Conservation (phyloP, 23 tunicate species). For the Trididemnum miniatum region DNA sequence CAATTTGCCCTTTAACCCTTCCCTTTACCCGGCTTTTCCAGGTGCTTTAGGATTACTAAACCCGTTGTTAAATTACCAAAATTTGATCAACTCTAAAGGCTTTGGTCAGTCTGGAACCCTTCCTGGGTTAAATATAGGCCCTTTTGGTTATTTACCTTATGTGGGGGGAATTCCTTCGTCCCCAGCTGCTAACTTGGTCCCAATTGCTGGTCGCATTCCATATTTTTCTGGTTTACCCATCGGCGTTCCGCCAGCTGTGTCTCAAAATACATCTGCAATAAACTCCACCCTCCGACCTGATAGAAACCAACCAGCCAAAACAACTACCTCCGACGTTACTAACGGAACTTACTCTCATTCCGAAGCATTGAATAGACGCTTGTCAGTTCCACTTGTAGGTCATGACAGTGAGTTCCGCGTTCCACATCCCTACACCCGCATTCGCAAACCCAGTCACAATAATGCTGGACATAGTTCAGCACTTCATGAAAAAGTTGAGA, state of each 20-base stretch:
- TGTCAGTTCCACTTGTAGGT: conserved; percentile 42
- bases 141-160: not conserved
- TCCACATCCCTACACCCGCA: conserved; percentile 29
- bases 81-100: not conserved
- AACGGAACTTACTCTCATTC: conserved; percentile 15
- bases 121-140: not conserved
- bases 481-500: not conserved
- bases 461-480: not conserved
- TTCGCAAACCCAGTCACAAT: conserved; percentile 2
- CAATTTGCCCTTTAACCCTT: not conserved
- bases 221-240: not conserved
- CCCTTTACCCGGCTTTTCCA: not conserved
- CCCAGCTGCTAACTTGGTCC: not conserved
- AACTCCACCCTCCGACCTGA: not conserved
- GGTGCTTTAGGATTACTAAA: not conserved
- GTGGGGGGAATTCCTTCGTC: not conserved
- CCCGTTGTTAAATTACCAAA: not conserved
- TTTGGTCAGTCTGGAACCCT: not conserved
- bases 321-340: not conserved
- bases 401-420: conserved; percentile 31
- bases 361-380: conserved; percentile 19
- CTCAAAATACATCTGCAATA: not conserved
- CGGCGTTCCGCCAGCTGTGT: not conserved
- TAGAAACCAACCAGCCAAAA: not conserved
- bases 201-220: not conserved